Evolutionary conservation across 2,797 vertebrate species (phyloP), one percentile per base, ranked within the genome.

Genomic region (Cottoperca gobio): DNA sequence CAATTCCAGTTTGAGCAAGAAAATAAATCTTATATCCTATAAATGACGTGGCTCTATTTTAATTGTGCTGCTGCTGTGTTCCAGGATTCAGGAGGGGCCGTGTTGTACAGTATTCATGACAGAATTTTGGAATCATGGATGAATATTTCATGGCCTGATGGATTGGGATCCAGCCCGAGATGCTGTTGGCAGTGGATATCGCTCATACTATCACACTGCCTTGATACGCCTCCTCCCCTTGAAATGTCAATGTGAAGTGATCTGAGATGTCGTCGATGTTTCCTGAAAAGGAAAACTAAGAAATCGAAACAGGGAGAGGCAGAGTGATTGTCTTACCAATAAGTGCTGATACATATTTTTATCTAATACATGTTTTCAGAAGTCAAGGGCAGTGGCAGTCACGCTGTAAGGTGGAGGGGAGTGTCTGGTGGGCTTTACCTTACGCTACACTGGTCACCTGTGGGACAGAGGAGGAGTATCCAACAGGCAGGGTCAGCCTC

Each of bases 91-190:
- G 72, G 57, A 39, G 43, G 45, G 65, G 57, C 31, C 1, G 10
- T 64, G 65, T 78, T 81, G 73, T 74, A 84, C 82, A 83, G 84
- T 86, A 85, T 85, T 91, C 57, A 88, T 86, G 78, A 84, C 85
- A 88, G 73, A 88, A 87, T 86, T 88, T 91, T 88, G 78, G 78
- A 90, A 83, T 86, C 48, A 76, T 40, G 60, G 50, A 88, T 93
- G 84, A 93, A 94, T 95, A 93, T 94, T 94, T 93, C 86, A 94
- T 92, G 80, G 73, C 76, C 84, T 79, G 87, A 86, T 81, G 85
- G 84, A 86, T 83, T 79, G 87, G 73, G 61, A 88, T 82, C 67
- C 52, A 82, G 86, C 63, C 83, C 40, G 73, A 82, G 77, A 79
- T 67, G 73, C 80, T 85, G 73, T 59, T 78, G 87, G 78, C 84